These are phyloP conservation scores for Melanogrammus aeglefinus DNA, from an alignment of 2,797 vertebrate genomes.

Conservation along the genomic window DNA sequence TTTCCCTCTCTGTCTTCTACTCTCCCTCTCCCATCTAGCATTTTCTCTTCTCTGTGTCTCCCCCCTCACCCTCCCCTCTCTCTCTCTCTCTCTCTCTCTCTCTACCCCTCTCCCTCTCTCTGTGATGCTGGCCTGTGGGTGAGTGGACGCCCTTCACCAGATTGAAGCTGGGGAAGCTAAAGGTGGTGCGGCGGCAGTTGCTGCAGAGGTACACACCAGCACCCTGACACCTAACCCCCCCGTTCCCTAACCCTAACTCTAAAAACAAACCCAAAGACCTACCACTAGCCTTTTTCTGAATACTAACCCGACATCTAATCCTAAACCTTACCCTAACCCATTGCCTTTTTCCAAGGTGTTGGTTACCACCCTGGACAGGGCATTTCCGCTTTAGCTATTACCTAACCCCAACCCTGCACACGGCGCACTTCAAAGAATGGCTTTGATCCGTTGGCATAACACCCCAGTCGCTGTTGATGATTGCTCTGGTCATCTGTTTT, in stretches of 20 bases:
- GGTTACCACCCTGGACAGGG: no score
- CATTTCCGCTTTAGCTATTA: no score
- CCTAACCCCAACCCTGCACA: no score
- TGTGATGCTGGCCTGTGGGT: conserved; percentile 72
- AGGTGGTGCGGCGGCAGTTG: conserved; percentile 78
- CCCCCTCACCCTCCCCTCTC: not conserved
- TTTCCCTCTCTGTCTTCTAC: conserved; percentile 2
- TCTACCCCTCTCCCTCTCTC: conserved; percentile 4
- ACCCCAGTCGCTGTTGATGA: no score
- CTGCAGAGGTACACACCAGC: conserved; percentile 69
- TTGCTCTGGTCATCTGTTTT: not conserved
- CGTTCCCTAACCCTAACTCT: not conserved
- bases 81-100: not conserved
- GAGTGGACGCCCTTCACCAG: conserved; percentile 67
- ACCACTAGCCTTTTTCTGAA: not conserved
- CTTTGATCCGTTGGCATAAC: not conserved
- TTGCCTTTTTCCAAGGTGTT: no score
- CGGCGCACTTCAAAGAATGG: not conserved
- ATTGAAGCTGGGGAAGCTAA: conserved; percentile 81
- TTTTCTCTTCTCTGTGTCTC: not conserved
- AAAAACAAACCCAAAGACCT: not conserved
- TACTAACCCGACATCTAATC: not conserved
- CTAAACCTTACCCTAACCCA: not conserved
- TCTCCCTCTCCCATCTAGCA: not conserved
- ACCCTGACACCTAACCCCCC: not conserved